phyloP scores from a whole-genome alignment of 2,888 invertebrate genomes.

The Caenorhabditis plicata region DNA sequence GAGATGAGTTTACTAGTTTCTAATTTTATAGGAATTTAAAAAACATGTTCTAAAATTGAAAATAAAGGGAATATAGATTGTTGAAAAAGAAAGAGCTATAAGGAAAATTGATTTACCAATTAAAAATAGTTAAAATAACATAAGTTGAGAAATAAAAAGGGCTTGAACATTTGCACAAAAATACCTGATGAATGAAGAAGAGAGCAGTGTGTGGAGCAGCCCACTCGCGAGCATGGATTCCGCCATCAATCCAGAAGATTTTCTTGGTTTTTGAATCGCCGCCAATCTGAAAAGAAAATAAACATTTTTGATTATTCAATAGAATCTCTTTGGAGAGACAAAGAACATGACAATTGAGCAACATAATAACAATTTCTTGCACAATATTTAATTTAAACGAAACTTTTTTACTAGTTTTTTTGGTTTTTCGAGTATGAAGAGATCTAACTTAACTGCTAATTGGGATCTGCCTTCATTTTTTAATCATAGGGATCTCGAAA shows the following conservation, averaged over 20 bases:
- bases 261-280: slow-evolving; percentile 48
- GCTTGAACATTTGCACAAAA: not conserved
- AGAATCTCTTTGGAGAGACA: too few species aligned
- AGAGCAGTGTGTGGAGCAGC: slow-evolving; percentile 64
- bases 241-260: slow-evolving; percentile 65
- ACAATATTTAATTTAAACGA: too few species aligned
- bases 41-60: slow-evolving; percentile 5
- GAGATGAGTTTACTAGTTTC: slow-evolving; percentile 1
- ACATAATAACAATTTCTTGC: too few species aligned
- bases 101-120: not conserved
- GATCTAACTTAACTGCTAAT: too few species aligned
- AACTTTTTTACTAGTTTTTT: too few species aligned
- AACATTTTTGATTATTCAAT: not conserved
- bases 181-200: slow-evolving; percentile 64
- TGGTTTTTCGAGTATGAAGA: too few species aligned
- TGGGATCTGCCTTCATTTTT: too few species aligned
- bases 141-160: too few species aligned
- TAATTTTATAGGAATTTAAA: slow-evolving; percentile 8
- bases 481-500: too few species aligned
- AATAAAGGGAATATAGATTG: not conserved
- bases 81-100: not conserved
- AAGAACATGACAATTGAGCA: too few species aligned
- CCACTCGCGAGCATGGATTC: slow-evolving; percentile 65
- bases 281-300: slow-evolving; percentile 48
- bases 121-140: not conserved